Conservation (phyloP, 2,797 vertebrate species). For the Cuniculus paca region DNA sequence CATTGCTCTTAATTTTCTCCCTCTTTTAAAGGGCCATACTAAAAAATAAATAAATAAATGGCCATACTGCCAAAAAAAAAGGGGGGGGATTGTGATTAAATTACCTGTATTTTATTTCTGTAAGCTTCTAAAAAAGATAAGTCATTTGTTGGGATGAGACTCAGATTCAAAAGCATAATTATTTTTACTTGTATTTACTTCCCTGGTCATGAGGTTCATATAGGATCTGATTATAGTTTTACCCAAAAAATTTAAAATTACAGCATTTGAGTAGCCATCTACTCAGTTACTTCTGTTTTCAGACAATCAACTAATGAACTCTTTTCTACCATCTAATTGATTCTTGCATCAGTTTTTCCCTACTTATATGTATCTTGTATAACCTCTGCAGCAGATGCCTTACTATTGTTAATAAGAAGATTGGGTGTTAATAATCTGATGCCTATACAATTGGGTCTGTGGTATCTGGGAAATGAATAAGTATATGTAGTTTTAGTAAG, state of each 20-base stretch:
- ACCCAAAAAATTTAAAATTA: slow-evolving; percentile 9
- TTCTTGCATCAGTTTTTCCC: background rate
- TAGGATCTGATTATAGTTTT: slow-evolving; percentile 35
- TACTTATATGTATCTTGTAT: background rate
- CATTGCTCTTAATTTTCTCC: slow-evolving; percentile 16
- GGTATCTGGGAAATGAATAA: background rate
- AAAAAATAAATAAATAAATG: background rate
- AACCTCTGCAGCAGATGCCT: slow-evolving; percentile 24
- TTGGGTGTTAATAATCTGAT: slow-evolving; percentile 27
- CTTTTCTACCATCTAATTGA: background rate
- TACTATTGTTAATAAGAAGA: slow-evolving; percentile 26
- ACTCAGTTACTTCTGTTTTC: background rate
- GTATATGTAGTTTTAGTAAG: background rate
- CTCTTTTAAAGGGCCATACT: slow-evolving; percentile 7
- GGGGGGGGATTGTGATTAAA: background rate
- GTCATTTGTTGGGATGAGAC: background rate
- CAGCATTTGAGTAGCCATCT: background rate
- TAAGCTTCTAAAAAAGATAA: background rate
- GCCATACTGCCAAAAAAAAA: too few species aligned
- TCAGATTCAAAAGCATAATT: background rate
- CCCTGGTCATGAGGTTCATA: background rate
- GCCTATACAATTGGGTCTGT: background rate
- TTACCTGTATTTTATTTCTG: slow-evolving; percentile 50
- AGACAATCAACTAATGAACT: background rate
- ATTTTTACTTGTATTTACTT: slow-evolving; percentile 40